Evolutionary conservation across 2,888 invertebrate genomes (phyloP), one percentile per base, ranked within the genome.

Genomic region (Petrophora chlorosata): DNA sequence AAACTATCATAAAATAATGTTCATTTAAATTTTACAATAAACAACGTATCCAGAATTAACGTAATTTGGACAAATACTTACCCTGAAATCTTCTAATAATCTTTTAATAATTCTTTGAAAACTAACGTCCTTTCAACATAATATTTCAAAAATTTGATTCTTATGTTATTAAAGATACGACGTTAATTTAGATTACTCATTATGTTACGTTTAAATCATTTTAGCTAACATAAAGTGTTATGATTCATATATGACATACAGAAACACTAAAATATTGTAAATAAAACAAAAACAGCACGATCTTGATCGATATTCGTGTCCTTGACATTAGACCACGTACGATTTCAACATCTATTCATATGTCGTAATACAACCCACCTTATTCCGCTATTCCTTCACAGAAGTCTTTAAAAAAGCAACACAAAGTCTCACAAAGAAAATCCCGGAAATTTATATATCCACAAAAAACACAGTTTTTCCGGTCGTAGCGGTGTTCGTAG

Each of bases 221-320:
- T n/a, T n/a, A n/a, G n/a, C n/a, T n/a, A n/a, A n/a, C n/a, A n/a
- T n/a, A n/a, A n/a, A n/a, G n/a, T n/a, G n/a, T n/a, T n/a, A n/a
- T n/a, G 19, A 2, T 19, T 19, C 2, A 19, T 5, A 19, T 4
- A 19, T 2, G 4, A 19, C 1, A 19, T 7, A 19, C 4, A 19
- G 4, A 2, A 7, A 19, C 19, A 19, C 19, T 7, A 1, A 25
- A 25, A 35, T 9, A 25, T 10, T 25, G 10, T 23, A 35, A 48
- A 41, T 41, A 48, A 30, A 35, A 48, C 35, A 36, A 36, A 42
- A 33, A 38, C 15, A 9, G 25, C 25, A 23, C 9, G 70, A n/a
- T 72, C 67, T 73, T 84, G 81, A 82, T 88, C 88, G 77, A 88
- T 88, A 87, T 74, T 65, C 63, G 67, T 81, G 87, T 82, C 88